phyloP scores from a whole-genome alignment of 2,888 invertebrate species.

The Halictus quadricinctus region DNA sequence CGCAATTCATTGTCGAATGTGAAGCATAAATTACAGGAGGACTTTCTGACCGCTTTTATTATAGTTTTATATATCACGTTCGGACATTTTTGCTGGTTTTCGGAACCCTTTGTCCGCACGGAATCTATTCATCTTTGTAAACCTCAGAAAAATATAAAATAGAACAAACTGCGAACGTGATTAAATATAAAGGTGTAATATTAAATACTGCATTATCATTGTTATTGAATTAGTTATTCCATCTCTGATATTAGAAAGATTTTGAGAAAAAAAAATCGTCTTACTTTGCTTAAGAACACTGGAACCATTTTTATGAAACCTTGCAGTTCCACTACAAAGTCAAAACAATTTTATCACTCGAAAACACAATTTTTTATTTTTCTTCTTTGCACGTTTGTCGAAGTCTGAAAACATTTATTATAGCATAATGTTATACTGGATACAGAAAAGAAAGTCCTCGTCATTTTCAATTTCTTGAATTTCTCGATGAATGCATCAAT shows the following conservation, averaged over 20 bases:
- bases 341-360: no score
- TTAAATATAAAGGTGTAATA: background rate
- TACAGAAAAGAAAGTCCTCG: no score
- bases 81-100: background rate
- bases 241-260: background rate
- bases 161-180: background rate
- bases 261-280: background rate
- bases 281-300: no score
- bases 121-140: background rate
- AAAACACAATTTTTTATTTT: no score
- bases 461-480: no score
- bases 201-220: background rate
- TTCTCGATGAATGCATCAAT: no score
- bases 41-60: background rate
- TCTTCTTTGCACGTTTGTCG: no score
- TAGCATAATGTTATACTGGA: no score
- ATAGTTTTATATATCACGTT: background rate
- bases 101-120: background rate
- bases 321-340: no score
- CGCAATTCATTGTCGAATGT: slow-evolving; percentile 6
- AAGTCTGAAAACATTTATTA: no score
- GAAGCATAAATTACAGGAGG: slow-evolving; percentile 11
- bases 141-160: background rate
- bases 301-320: no score
- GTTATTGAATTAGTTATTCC: background rate